Percentiles rank a stretch among this genome's conserved stretches.
These are phyloP conservation scores for Chironomus riparius DNA, from an alignment of 2,888 invertebrate genomes.

Conservation along the genomic window DNA sequence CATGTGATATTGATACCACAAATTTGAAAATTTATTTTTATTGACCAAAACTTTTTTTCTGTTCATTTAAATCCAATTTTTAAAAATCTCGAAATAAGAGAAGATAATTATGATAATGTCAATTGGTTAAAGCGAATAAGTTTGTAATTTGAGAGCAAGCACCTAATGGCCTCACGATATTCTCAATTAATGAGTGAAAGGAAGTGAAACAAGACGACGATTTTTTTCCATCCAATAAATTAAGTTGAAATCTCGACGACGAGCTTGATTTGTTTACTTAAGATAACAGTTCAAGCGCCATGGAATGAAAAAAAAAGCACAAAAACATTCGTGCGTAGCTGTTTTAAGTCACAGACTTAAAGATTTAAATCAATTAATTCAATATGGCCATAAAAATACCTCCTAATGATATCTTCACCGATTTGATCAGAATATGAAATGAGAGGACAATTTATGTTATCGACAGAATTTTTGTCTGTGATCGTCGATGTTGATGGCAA, in stretches of 20 bases:
- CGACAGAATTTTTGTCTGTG: neutral
- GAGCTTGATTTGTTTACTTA: neutral
- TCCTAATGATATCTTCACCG: neutral
- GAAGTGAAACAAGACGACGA: neutral
- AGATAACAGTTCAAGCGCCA: neutral
- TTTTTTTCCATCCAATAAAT: neutral
- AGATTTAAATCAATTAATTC: conserved; percentile 21
- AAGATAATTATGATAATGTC: no score
- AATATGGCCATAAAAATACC: conserved; percentile 1
- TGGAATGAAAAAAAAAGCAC: neutral
- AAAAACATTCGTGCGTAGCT: neutral
- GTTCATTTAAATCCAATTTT: no score
- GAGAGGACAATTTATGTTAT: neutral
- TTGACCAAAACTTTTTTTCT: no score
- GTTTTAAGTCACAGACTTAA: neutral
- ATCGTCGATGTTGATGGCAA: neutral
- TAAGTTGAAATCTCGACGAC: neutral
- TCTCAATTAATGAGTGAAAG: no score
- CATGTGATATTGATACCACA: no score
- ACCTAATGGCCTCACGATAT: no score
- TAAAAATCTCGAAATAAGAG: no score
- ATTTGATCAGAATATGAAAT: no score
- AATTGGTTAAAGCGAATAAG: no score
- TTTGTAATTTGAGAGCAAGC: neutral
- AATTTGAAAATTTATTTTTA: no score